phyloP scores from a whole-genome alignment of 2,797 vertebrate genomes.

The Rhynchotus rufescens region DNA sequence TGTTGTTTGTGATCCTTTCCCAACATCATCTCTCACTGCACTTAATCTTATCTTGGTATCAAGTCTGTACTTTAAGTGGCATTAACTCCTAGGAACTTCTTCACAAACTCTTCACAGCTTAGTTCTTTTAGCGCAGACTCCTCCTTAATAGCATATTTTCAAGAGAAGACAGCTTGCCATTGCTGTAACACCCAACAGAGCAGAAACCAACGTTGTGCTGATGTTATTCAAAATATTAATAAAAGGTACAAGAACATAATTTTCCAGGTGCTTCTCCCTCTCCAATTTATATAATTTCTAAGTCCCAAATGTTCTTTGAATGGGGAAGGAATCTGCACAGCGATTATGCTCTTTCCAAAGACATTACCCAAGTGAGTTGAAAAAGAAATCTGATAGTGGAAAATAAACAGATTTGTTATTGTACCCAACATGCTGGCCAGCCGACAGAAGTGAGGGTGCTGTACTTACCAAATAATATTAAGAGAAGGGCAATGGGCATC shows the following conservation, averaged over 20 bases:
- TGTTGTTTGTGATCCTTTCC: not conserved
- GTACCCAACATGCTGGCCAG: not conserved
- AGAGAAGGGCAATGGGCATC: constrained; percentile 95
- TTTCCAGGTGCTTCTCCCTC: not conserved
- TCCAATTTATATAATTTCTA: not conserved
- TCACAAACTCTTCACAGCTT: not conserved
- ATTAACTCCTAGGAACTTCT: not conserved
- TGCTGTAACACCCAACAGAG: not conserved
- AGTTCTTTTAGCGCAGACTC: not conserved
- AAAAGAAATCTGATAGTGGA: not conserved
- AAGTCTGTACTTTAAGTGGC: not conserved
- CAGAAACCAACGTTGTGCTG: not conserved
- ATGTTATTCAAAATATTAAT: not conserved
- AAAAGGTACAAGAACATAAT: not conserved
- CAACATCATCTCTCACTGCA: not conserved
- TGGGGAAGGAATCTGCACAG: not conserved
- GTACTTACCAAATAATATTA: constrained; percentile 93
- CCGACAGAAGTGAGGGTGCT: not conserved
- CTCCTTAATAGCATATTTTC: not conserved
- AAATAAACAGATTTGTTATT: not conserved
- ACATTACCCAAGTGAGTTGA: not conserved
- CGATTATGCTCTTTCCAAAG: not conserved
- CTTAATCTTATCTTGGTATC: too few species aligned
- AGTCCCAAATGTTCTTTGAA: not conserved
- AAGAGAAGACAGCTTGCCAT: not conserved